Percentiles rank a stretch among this genome's conserved stretches.
Conservation (phyloP, 2,113 vertebrate genomes). For the Apaloderma vittatum region DNA sequence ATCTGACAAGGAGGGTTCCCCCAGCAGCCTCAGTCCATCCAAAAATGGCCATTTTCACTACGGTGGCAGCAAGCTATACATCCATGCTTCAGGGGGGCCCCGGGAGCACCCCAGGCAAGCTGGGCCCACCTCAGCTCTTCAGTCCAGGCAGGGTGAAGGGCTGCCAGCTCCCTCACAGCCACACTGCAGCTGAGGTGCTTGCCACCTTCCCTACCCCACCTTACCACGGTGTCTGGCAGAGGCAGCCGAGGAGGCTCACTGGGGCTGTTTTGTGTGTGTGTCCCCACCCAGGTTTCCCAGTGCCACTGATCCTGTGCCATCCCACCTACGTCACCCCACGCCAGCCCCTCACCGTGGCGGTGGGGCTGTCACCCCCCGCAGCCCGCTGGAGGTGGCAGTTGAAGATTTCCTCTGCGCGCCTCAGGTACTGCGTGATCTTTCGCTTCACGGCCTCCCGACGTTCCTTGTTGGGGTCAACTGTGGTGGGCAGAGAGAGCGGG, state of each 20-base stretch:
- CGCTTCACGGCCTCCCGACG: slow-evolving; percentile 93
- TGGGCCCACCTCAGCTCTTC: neutral
- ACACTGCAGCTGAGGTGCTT: neutral
- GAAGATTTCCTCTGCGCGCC: slow-evolving; percentile 97
- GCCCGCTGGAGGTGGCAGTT: slow-evolving; percentile 93
- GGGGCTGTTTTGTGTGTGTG: neutral
- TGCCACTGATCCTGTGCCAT: fast-evolving
- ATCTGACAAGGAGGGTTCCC: neutral
- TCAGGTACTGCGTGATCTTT: slow-evolving; percentile 95
- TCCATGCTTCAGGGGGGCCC: neutral
- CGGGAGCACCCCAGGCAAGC: neutral
- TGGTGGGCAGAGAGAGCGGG: fast-evolving
- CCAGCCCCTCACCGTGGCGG: slow-evolving; percentile 79
- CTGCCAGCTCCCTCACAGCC: neutral
- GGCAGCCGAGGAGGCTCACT: neutral
- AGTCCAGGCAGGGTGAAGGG: neutral
- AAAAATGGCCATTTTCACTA: neutral
- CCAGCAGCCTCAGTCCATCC: neutral
- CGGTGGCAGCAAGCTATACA: neutral
- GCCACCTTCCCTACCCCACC: neutral
- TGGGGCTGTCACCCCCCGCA: slow-evolving; percentile 75
- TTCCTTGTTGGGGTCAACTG: slow-evolving; percentile 97
- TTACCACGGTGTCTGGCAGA: neutral
- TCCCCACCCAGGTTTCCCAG: neutral
- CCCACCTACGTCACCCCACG: fast-evolving